phyloP scores from a whole-genome alignment of 2,888 invertebrate species.

The Tiliacea aurago region DNA sequence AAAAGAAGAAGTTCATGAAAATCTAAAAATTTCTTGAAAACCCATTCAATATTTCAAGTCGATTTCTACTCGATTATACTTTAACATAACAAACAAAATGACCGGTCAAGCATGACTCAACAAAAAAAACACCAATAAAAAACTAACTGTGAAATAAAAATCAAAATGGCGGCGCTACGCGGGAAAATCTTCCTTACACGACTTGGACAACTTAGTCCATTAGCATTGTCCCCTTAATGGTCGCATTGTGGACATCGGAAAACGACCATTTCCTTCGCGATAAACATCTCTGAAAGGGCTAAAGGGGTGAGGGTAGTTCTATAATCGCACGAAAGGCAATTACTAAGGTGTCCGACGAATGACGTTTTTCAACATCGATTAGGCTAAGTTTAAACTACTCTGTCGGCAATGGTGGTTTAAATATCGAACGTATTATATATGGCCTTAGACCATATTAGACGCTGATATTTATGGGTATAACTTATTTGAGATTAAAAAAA shows the following conservation, averaged over 20 bases:
- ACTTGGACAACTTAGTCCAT: conserved; percentile 84
- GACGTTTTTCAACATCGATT: conserved; percentile 66
- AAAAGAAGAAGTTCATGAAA: neutral
- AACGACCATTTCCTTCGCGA: conserved; percentile 90
- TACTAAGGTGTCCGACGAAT: conserved; percentile 78
- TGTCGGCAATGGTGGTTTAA: conserved; percentile 33
- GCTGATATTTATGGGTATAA: neutral
- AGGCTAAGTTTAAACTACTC: conserved; percentile 58
- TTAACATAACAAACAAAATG: neutral
- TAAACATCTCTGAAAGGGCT: conserved; percentile 89
- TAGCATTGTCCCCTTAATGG: conserved; percentile 88
- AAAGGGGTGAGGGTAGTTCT: conserved; percentile 86
- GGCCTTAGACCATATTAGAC: neutral
- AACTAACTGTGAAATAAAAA: conserved; percentile 54
- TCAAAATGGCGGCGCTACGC: conserved; percentile 53
- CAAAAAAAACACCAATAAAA: conserved; percentile 42
- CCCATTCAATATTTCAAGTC: neutral
- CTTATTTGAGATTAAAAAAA: neutral
- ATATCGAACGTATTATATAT: conserved; percentile 34
- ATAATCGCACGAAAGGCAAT: conserved; percentile 84
- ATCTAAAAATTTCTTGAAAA: neutral
- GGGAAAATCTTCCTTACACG: conserved; percentile 67
- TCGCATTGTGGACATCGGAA: conserved; percentile 88
- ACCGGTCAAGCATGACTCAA: conserved; percentile 44
- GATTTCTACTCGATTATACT: neutral